These are phyloP conservation scores for Leptobrachium ailaonicum DNA, from an alignment of 2,113 vertebrate species.

Conservation along the genomic window DNA sequence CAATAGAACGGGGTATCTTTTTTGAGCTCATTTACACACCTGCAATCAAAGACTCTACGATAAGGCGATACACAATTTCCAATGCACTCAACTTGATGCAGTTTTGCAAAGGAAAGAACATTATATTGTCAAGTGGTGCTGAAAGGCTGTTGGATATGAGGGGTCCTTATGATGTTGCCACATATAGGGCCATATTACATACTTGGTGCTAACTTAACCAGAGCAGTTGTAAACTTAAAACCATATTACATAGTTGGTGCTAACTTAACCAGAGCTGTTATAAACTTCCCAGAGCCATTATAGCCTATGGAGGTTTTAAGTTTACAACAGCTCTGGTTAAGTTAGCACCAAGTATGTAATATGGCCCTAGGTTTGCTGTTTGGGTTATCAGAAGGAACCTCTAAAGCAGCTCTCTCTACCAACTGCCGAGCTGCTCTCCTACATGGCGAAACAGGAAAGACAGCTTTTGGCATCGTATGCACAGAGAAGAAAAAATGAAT, in stretches of 20 bases:
- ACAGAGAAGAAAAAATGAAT: conserved; percentile 65
- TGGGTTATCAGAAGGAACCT: conserved; percentile 77
- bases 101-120: conserved; percentile 82
- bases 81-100: conserved; percentile 84
- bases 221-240: no score
- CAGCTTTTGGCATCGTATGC: conserved; percentile 72
- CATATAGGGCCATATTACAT: no score
- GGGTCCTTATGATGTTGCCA: no score
- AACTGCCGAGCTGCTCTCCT: conserved; percentile 81
- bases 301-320: no score
- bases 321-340: no score
- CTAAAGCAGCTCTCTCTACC: conserved; percentile 83
- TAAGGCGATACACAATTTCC: conserved; percentile 90
- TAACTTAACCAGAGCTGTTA: no score
- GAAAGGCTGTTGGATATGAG: no score
- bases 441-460: conserved; percentile 83
- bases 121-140: no score
- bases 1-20: conserved; percentile 82
- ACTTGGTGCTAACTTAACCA: no score
- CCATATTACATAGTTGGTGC: no score
- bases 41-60: conserved; percentile 88
- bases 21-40: conserved; percentile 88
- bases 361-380: conserved; percentile 57
- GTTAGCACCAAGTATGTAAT: no score
- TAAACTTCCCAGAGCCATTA: no score